Conservation (phyloP, 2,113 vertebrate genomes). For the Tichodroma muraria region DNA sequence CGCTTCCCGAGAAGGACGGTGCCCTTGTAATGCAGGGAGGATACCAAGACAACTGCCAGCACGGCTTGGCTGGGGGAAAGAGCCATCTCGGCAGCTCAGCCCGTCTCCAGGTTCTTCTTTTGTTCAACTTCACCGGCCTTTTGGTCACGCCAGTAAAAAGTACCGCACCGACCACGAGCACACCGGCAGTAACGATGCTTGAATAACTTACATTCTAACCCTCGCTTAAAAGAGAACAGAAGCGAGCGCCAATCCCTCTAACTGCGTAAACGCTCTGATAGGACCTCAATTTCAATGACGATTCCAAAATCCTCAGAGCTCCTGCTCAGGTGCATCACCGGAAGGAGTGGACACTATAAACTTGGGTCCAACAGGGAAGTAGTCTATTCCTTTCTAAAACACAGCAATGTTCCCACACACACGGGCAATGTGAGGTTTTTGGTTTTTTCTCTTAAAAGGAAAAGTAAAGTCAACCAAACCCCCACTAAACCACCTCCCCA, state of each 20-base stretch:
- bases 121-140: background rate
- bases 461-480: background rate
- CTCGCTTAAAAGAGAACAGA: background rate
- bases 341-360: background rate
- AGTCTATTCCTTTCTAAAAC: background rate
- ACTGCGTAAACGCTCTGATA: background rate
- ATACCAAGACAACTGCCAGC: background rate
- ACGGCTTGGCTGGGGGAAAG: background rate
- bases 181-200: too few species aligned
- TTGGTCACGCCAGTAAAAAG: background rate
- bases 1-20: background rate
- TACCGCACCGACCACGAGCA: fast-evolving
- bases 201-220: background rate
- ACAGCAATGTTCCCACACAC: background rate
- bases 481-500: background rate
- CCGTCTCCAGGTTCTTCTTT: background rate
- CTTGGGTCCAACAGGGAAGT: fast-evolving
- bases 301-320: background rate
- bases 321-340: background rate
- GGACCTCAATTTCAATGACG: background rate
- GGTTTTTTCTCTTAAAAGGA: background rate
- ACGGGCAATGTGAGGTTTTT: fast-evolving
- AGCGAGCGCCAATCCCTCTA: fast-evolving
- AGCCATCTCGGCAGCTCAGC: background rate
- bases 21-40: background rate